Base-by-base conservation (phyloP, 2,113 vertebrate species). In the Eublepharis macularius region DNA sequence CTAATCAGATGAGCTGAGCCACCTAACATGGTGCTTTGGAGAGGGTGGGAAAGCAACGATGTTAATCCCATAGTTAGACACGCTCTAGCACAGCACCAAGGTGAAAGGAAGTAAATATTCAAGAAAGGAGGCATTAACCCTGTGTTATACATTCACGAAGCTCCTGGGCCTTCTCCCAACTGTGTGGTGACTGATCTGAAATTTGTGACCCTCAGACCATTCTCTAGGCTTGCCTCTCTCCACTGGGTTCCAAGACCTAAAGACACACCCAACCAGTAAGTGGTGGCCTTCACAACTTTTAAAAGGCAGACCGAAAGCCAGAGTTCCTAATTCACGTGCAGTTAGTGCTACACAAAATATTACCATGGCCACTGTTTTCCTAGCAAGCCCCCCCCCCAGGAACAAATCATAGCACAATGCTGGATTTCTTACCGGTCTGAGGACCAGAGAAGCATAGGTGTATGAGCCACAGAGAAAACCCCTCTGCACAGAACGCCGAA, bases 401-500 rank as follows among this genome's bases (percentile, higher is more conserved):
- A 78, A 79, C 39, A 34, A 24, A 32, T 21, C 4, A 39, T 32
- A 51, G 26, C 17, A 65, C 43, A 74, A 49, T 29, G 26, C 4
- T 60, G 36, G 1, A 26, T 85, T 60, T 36, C 95, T 94, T 89
- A 96, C 96, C 95, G 92, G 83, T 86, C 54, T 11, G 93, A 91
- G 41, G 96, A 95, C 96, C 96, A 96, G 0, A 96, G 82, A 85
- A 96, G 89, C 88, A 95, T 24, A 0, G 95, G 95, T 10, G 94
- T 93, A 17, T 95, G 95, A 0, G 70, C 26, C 49, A 2, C 19
- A 0, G 94, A 1, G 8, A 87, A 63, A 1, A 86, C 1, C 0
- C 0, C 1, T 34, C 0, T 0, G 72, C 72, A 4, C 12, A 94
- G 89, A 78, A 1, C 1, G 0, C 82, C 7, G 0, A 92, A 79